A percentile compares a stretch with the other conserved stretches of the same genome.
phyloP scores from a whole-genome alignment of 2,797 vertebrate species.

The Enteromius unitaeniatus region DNA sequence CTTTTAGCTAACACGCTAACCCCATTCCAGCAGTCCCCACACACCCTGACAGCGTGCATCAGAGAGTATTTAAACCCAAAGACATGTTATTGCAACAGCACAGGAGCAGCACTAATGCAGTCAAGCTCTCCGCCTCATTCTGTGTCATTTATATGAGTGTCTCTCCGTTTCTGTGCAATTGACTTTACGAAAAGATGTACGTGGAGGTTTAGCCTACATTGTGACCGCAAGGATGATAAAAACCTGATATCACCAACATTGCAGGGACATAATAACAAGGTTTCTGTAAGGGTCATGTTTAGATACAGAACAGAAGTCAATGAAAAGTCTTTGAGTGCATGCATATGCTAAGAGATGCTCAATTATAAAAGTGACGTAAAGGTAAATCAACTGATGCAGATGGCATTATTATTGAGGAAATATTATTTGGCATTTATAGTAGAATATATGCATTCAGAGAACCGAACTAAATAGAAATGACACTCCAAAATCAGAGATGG shows the following conservation, averaged over 20 bases:
- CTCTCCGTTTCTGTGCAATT: neutral
- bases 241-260: neutral
- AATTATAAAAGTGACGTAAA: slow-evolving; percentile 1
- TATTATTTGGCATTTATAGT: neutral
- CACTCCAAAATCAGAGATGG: slow-evolving; percentile 12
- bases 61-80: slow-evolving; percentile 59
- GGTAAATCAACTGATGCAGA: slow-evolving; percentile 10
- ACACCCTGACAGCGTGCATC: slow-evolving; percentile 17
- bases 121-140: slow-evolving; percentile 46
- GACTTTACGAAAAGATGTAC: neutral
- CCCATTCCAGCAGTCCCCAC: slow-evolving; percentile 57
- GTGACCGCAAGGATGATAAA: neutral
- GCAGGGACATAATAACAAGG: neutral
- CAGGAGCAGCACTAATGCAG: slow-evolving; percentile 59
- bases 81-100: slow-evolving; percentile 37
- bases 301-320: neutral
- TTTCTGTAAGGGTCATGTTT: neutral
- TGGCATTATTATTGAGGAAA: neutral
- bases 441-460: neutral
- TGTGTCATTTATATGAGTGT: neutral
- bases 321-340: neutral
- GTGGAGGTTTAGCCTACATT: neutral
- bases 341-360: neutral
- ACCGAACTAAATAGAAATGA: neutral
- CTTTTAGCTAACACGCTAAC: slow-evolving; percentile 38